These are phyloP conservation scores for Standfussiana lucernea DNA, from an alignment of 2,888 invertebrate species.

Conservation along the genomic window DNA sequence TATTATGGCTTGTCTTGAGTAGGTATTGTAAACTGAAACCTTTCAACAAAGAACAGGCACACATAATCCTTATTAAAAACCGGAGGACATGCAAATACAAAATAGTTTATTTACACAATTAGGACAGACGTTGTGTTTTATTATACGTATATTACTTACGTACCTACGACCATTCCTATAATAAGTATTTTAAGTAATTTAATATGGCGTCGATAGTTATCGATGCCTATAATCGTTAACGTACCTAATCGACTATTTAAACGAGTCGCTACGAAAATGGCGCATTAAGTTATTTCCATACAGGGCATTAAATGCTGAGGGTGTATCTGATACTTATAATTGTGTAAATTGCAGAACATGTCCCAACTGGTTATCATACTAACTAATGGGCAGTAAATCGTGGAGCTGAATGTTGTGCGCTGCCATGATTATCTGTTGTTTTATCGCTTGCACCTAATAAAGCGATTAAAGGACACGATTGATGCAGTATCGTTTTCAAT, in stretches of 20 bases:
- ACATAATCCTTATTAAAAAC: background rate
- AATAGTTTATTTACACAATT: too few relatives aligned
- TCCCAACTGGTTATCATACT: constrained; percentile 17
- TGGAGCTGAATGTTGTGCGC: constrained; percentile 12
- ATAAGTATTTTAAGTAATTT: constrained; percentile 38
- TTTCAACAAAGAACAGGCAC: background rate
- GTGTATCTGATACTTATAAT: constrained; percentile 41
- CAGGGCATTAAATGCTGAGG: constrained; percentile 14
- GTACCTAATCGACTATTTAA: constrained; percentile 43
- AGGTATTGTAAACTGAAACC: background rate
- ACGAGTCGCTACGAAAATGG: constrained; percentile 38
- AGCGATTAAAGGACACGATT: constrained; percentile 20
- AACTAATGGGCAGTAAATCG: constrained; percentile 27
- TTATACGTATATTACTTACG: background rate
- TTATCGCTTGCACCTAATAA: constrained; percentile 32
- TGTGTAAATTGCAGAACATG: constrained; percentile 33
- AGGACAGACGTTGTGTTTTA: background rate
- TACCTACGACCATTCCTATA: background rate
- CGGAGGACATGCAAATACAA: too few relatives aligned
- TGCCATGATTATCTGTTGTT: constrained; percentile 18
- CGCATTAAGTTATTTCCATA: constrained; percentile 52
- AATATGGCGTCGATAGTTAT: constrained; percentile 35
- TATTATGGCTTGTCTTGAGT: background rate
- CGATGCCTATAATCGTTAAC: constrained; percentile 23
- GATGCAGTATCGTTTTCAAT: background rate